These are phyloP conservation scores for Aphelinus atriplicis DNA, from an alignment of 1,140 invertebrate species.

Conservation along the genomic window DNA sequence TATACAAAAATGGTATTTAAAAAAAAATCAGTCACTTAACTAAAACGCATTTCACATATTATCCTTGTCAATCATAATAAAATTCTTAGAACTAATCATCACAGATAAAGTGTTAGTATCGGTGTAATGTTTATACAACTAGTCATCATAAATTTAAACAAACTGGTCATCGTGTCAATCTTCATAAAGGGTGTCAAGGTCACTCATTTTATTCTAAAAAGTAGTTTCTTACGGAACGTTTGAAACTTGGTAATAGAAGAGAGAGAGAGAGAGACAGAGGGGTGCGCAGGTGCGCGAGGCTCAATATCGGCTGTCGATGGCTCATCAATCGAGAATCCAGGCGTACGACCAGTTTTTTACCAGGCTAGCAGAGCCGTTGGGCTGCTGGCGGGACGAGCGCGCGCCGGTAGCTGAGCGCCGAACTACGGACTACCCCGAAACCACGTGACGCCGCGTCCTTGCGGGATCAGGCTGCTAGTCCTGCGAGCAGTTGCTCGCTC, in stretches of 20 bases:
- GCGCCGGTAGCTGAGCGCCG: not conserved
- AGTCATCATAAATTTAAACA: too few relatives aligned
- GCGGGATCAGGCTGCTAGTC: conserved; percentile 63
- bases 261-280: conserved; percentile 10
- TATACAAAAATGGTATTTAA: too few relatives aligned
- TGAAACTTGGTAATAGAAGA: not conserved
- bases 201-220: too few relatives aligned
- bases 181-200: too few relatives aligned
- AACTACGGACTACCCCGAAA: conserved; percentile 40
- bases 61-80: too few relatives aligned
- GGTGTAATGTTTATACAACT: too few relatives aligned
- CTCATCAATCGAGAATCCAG: conserved; percentile 66
- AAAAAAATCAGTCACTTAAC: too few relatives aligned
- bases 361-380: conserved; percentile 50
- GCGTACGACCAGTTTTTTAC: conserved; percentile 65
- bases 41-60: too few relatives aligned
- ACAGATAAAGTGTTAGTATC: too few relatives aligned
- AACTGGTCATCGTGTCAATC: too few relatives aligned
- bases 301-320: conserved; percentile 61
- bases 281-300: not conserved
- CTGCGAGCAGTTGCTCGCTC: conserved; percentile 43
- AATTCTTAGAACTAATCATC: too few relatives aligned
- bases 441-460: conserved; percentile 64
- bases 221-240: too few relatives aligned
- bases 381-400: conserved; percentile 1